phyloP scores from a whole-genome alignment of 1,140 invertebrate genomes.

The Microplitis mediator region DNA sequence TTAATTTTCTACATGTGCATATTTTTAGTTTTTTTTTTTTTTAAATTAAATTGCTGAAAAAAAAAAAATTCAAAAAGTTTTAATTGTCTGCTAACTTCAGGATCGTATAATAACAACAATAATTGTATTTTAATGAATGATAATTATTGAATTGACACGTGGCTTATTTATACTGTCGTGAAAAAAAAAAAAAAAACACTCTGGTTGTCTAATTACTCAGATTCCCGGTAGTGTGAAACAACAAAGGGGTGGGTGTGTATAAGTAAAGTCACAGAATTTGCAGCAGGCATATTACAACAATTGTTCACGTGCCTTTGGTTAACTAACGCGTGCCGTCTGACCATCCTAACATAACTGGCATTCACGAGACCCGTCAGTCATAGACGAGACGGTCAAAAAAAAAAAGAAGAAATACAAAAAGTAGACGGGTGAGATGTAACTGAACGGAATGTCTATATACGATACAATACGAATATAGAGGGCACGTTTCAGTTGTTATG shows the following conservation, averaged over 20 bases:
- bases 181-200: neutral
- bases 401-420: constrained; percentile 7
- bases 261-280: neutral
- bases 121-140: neutral
- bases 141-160: neutral
- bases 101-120: neutral
- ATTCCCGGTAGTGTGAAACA: neutral
- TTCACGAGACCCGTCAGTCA: neutral
- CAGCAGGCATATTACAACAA: neutral
- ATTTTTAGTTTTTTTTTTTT: too few relatives aligned
- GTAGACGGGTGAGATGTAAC: constrained; percentile 15
- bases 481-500: constrained; percentile 9
- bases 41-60: too few relatives aligned
- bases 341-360: constrained; percentile 5
- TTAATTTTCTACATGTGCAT: too few relatives aligned
- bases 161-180: neutral
- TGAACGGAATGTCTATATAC: constrained; percentile 17
- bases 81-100: neutral
- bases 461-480: too few relatives aligned
- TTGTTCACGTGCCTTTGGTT: constrained; percentile 23
- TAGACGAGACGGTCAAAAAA: neutral
- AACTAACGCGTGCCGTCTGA: constrained; percentile 21
- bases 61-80: too few relatives aligned
- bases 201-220: constrained; percentile 5
- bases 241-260: neutral